Base-by-base conservation (phyloP, 2,113 vertebrate genomes). In the Ciconia maguari region DNA sequence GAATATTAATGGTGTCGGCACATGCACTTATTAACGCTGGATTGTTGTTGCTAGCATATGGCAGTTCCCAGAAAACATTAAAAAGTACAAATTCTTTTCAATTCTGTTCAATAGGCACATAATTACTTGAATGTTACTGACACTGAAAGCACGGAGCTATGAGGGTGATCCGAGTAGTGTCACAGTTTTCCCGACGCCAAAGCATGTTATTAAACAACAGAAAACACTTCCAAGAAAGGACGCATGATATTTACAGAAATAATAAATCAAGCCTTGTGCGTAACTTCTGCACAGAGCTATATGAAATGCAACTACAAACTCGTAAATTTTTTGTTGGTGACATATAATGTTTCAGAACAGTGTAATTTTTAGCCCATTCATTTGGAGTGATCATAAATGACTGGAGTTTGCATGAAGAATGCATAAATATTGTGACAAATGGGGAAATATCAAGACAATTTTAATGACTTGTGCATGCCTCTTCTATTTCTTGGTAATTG, bases 161-260 rank as follows among this genome's bases (percentile, higher is more conserved):
- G 48, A 78, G 61, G 60, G 81, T 87, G 60, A 96, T 95, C 75
- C 87, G 72, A 96, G 78, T 51, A 36, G 30, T 8, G 12, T 81
- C 70, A 89, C 84, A 78, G 76, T 75, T 92, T 87, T 86, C 65
- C 42, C 7, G 11, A 38, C 11, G 14, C 42, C 58, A 90, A 93
- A 85, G 34, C 48, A 60, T 91, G n/a, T 95, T 93, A 91, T 88
- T 90, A 90, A 97, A 83, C 81, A 70, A 83, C 51, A 87, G 61
- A 95, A 96, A 94, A 91, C 57, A 83, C 42, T 96, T 92, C 87
- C 93, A 66, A 94, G 82, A 95, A 94, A 94, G 52, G 60, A 57
- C 51, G 42, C 10, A 4, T 32, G 12, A 32, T 80, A 66, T 84
- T 85, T 83, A 75, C 58, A 94, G 48, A 94, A 84, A 77, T 38